Base-by-base conservation (phyloP, 2,797 vertebrate genomes). In the Sebastes diaconus region DNA sequence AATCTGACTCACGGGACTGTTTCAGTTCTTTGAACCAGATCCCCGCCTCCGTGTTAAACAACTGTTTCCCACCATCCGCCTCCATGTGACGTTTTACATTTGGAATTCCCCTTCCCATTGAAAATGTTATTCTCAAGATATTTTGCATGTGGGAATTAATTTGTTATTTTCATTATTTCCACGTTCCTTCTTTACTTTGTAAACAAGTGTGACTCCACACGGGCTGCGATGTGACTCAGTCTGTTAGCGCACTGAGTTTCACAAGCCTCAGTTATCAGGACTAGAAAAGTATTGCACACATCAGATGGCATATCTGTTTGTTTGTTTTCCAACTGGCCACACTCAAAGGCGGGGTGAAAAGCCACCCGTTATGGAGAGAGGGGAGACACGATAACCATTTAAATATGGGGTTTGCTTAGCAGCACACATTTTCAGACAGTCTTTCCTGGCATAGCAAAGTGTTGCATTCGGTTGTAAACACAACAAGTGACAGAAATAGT, bases 21-120 rank as follows among this genome's bases (percentile, higher is more conserved):
- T 79, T 80, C 24, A 61, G 16, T 73, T 80, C 81, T 88, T 87
- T 86, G 73, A 89, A 86, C n/a, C 75, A 69, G 80, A 79, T 78
- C 79, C 78, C 58, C 20, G 12, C 22, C 39, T 83, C 59, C 18
- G n/a, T 64, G 52, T 29, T 20, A 16, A 46, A 52, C 61, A 77
- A 58, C 80, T 88, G 68, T 81, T 94, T 94, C 91, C 92, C 93
- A 93, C 82, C 85, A 80, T 87, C 81, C 4, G 4, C 68, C 69
- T 70, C 64, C 77, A 77, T 4, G 8, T 87, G 78, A 84, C 1
- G 13, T 34, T 84, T 83, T 58, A 70, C 61, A 42, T 85, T 72
- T 79, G 80, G 87, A 81, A 81, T 83, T 84, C 72, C 80, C 84
- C 50, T 6, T 12, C n/a, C 42, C 20, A 10, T 71, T 57, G 42